A percentile compares a stretch with the other conserved stretches of the same genome.
These are phyloP conservation scores for Nomada lathburiana DNA, from an alignment of 2,888 invertebrate species.

Conservation along the genomic window DNA sequence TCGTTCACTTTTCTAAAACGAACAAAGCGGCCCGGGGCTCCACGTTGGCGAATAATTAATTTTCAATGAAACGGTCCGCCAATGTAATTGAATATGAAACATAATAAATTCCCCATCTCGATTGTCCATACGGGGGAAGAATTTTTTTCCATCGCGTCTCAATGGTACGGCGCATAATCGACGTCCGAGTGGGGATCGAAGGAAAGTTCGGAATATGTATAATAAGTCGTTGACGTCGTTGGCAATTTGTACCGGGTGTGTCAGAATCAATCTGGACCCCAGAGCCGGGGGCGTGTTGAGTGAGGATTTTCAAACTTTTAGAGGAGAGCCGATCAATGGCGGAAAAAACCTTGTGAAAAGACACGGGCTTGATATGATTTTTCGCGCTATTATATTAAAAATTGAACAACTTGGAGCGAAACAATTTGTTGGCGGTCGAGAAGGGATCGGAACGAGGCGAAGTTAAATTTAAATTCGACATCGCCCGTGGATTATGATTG, in stretches of 20 bases:
- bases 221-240: neutral
- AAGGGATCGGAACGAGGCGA: no score
- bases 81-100: conserved; percentile 24
- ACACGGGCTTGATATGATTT: no score
- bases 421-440: no score
- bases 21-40: conserved; percentile 23
- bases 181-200: conserved; percentile 8
- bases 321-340: no score
- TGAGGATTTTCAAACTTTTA: no score
- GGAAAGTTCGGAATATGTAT: neutral
- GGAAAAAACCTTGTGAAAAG: no score
- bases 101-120: conserved; percentile 13
- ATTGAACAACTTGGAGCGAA: no score
- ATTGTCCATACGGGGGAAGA: conserved; percentile 14
- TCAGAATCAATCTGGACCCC: neutral
- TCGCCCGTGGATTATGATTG: no score
- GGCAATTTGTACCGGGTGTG: neutral
- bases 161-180: neutral
- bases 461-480: no score
- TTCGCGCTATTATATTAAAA: no score
- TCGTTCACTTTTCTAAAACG: conserved; percentile 57
- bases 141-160: neutral
- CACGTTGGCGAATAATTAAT: conserved; percentile 36
- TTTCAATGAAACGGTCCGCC: conserved; percentile 31
- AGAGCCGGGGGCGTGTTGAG: no score